Conservation (phyloP, 53 echinoderm and acorn worm genomes). For the Crossaster papposus region DNA sequence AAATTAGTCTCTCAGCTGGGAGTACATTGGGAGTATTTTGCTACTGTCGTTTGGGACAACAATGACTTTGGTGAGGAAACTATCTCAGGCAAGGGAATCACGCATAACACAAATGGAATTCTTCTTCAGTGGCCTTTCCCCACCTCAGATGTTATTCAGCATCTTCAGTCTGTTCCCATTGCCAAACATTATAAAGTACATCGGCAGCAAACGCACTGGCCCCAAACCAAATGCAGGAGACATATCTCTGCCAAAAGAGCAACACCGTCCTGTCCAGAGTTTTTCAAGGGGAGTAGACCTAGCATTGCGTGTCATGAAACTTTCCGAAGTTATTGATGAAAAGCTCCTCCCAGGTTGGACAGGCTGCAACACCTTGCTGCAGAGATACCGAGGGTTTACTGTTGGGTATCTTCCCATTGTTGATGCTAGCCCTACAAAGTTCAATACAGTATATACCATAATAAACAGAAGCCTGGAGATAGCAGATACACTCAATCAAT, state of each 20-base stretch:
- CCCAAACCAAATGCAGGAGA: constrained; percentile 39
- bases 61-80: too few relatives aligned
- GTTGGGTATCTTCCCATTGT: not conserved
- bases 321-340: not conserved
- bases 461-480: not conserved
- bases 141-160: too few relatives aligned
- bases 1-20: constrained; percentile 49
- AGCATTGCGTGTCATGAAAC: not conserved
- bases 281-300: not conserved
- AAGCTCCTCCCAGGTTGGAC: constrained; percentile 53
- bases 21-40: too few relatives aligned
- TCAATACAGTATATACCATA: not conserved
- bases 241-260: not conserved
- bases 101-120: too few relatives aligned
- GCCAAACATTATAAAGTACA: not conserved
- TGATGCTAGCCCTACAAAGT: constrained; percentile 4
- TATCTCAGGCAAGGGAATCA: too few relatives aligned
- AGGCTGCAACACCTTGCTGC: constrained; percentile 29
- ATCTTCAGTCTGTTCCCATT: too few relatives aligned
- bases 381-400: not conserved
- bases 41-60: too few relatives aligned
- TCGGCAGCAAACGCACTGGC: constrained; percentile 33
- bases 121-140: constrained; percentile 9
- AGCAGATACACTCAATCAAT: not conserved
- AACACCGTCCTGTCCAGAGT: not conserved